phyloP scores from a whole-genome alignment of 2,888 invertebrate genomes.

The Heliconius ethilla region DNA sequence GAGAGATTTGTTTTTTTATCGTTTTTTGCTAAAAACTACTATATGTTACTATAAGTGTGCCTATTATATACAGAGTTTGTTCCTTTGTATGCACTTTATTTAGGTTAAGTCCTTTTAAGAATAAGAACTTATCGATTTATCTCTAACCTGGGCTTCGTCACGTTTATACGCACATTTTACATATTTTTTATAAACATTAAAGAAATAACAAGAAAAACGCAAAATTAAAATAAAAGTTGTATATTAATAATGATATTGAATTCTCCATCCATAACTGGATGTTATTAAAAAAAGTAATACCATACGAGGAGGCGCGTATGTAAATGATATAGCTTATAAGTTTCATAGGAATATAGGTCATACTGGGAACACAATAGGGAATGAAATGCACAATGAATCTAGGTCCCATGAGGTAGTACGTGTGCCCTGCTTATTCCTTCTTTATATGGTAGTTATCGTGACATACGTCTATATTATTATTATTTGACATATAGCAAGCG shows the following conservation, averaged over 20 bases:
- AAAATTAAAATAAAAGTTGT: not conserved
- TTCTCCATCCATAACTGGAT: conserved; percentile 10
- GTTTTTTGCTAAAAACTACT: not conserved
- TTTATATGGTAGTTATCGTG: conserved; percentile 5
- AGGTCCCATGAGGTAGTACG: conserved; percentile 35
- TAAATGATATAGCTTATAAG: conserved; percentile 41
- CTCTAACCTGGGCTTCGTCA: not conserved
- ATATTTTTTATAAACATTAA: too few relatives aligned
- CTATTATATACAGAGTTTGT: not conserved
- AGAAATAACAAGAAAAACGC: not conserved
- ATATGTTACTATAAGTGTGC: not conserved
- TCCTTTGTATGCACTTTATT: not conserved
- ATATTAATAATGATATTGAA: conserved; percentile 11
- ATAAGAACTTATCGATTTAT: conserved; percentile 23
- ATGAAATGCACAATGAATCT: conserved; percentile 53
- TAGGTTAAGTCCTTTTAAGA: conserved; percentile 17
- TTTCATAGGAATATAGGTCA: conserved; percentile 67
- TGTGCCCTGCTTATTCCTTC: conserved; percentile 24
- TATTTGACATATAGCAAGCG: not conserved
- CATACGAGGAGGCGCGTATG: conserved; percentile 40
- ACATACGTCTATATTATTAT: not conserved
- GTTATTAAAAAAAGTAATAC: conserved; percentile 41
- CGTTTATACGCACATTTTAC: not conserved
- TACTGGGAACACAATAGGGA: conserved; percentile 62
- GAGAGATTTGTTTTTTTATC: not conserved